Evolutionary conservation across 2,888 invertebrate genomes (phyloP), one percentile per base, ranked within the genome.

Genomic region (Escarpia spicata): DNA sequence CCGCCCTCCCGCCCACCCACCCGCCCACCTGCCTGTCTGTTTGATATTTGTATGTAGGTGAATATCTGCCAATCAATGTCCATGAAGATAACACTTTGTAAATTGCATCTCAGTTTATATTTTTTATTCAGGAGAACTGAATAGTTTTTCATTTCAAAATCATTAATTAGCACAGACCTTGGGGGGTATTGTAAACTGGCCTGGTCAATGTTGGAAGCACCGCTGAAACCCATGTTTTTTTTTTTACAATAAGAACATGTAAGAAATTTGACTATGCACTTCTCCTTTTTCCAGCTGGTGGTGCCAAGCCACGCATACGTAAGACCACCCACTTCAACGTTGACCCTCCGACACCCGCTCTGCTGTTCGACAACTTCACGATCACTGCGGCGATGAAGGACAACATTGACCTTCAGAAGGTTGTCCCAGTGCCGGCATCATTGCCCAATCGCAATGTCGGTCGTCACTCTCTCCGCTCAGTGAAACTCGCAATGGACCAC

Each of bases 341-440:
- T 19, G 75, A 75, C 75, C 26, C 75, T 19, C 19, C 75, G 19
- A 75, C 75, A 15, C 75, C 99, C 0, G 98, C 99, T 3, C 99
- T 99, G 97, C 97, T 98, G 2, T 99, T 99, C 96, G 98, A 99
- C 96, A 98, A 98, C 96, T 98, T 99, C 92, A 98, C 98, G 4
- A 97, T 99, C 52, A 98, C 99, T 96, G 97, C 99, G 94, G 98
- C 99, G 96, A 97, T 99, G 94, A 98, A 98, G 95, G 98, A 98
- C 96, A 98, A 98, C 97, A 98, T 98, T 0, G 98, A 99, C 96
- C 98, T 98, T 97, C 96, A 96, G 92, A 95, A 95, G 93, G 94
- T 95, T 15, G 75, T 75, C 75, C 75, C 75, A 26, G 75, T 75
- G 75, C 75, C 95, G 95, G 92, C 94, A 90, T 75, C 75, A 26